phyloP scores from a whole-genome alignment of 2,888 invertebrate species.

The Papilio demoleus region DNA sequence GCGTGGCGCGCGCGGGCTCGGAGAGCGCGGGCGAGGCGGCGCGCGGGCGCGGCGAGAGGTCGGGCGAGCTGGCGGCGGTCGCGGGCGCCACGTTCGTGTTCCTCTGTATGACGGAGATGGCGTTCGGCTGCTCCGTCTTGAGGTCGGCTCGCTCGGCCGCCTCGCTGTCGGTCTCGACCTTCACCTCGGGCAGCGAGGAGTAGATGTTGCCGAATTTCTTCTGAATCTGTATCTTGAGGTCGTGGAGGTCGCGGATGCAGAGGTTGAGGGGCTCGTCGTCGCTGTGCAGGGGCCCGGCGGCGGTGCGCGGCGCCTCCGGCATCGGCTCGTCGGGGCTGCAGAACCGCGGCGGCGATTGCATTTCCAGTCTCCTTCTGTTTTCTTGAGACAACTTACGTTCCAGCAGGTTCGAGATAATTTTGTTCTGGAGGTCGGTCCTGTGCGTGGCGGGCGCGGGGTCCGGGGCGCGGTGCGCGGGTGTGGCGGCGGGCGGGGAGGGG shows the following conservation, averaged over 20 bases:
- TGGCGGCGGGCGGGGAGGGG: constrained; percentile 55
- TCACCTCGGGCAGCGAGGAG: constrained; percentile 81
- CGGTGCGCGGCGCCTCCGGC: constrained; percentile 67
- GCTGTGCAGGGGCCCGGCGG: constrained; percentile 65
- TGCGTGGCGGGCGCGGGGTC: constrained; percentile 63
- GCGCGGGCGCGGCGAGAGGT: constrained; percentile 62
- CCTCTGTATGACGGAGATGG: constrained; percentile 77
- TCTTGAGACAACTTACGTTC: constrained; percentile 88
- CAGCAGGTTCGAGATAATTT: constrained; percentile 87
- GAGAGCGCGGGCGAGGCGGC: constrained; percentile 68
- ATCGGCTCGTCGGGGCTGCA: constrained; percentile 68
- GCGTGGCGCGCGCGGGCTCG: constrained; percentile 71
- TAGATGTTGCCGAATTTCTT: constrained; percentile 86
- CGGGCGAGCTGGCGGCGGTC: constrained; percentile 76
- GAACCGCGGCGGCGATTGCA: constrained; percentile 63
- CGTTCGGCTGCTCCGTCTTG: constrained; percentile 71
- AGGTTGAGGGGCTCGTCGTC: constrained; percentile 91
- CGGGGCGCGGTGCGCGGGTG: constrained; percentile 58
- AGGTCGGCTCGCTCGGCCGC: constrained; percentile 76
- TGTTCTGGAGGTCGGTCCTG: constrained; percentile 86
- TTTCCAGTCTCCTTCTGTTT: constrained; percentile 77
- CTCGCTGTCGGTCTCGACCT: constrained; percentile 83
- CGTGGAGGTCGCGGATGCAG: constrained; percentile 90
- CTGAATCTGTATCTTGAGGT: constrained; percentile 86
- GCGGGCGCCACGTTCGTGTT: constrained; percentile 68